Percentiles rank a stretch among this genome's conserved stretches.
phyloP scores from a whole-genome alignment of 2,888 invertebrate species.

The Lasioglossum morio region DNA sequence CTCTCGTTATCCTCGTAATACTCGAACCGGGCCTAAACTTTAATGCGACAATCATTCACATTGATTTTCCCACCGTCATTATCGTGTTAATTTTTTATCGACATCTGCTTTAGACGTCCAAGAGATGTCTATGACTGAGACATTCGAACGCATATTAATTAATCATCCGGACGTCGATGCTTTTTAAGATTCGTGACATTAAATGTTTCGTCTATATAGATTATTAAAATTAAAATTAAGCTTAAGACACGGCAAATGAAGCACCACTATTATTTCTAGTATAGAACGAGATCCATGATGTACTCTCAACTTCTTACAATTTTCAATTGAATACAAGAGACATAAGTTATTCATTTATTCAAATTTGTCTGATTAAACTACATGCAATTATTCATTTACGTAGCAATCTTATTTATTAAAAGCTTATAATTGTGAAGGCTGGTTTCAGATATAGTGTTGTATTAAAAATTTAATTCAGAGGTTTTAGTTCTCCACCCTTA shows the following conservation, averaged over 20 bases:
- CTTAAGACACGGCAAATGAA: neutral
- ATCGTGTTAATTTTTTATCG: neutral
- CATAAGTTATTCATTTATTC: neutral
- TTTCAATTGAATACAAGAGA: neutral
- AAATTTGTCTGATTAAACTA: neutral
- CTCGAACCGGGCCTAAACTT: slow-evolving; percentile 24
- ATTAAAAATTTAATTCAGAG: neutral
- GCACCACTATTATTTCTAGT: neutral
- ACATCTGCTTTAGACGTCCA: neutral
- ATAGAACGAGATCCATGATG: neutral
- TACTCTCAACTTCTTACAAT: neutral
- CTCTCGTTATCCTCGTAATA: slow-evolving; percentile 62
- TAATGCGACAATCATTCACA: slow-evolving; percentile 35
- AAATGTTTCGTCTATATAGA: neutral
- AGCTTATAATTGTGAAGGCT: neutral
- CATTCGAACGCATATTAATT: neutral
- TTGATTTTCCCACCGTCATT: neutral
- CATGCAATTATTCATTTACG: too few relatives aligned
- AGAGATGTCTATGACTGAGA: neutral
- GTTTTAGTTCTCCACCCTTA: neutral
- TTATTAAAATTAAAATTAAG: neutral
- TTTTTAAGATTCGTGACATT: neutral
- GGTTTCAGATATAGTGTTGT: neutral
- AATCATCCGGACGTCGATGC: neutral
- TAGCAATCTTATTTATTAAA: too few relatives aligned